A percentile compares a stretch with the other conserved stretches of the same genome.
Conservation (phyloP, 2,888 invertebrate genomes). For the Volucella inanis region DNA sequence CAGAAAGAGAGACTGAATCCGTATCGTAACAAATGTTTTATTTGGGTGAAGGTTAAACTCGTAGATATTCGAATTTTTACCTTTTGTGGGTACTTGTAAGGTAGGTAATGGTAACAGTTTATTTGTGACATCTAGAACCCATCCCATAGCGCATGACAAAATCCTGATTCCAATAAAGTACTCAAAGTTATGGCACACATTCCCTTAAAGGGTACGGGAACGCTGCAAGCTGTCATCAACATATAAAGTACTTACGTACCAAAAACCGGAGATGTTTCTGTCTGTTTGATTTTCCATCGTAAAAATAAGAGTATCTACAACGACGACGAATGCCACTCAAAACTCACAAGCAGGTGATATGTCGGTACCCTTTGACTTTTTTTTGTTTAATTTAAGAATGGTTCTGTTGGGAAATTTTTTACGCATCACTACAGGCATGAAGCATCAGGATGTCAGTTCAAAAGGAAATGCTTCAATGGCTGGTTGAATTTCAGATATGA, state of each 20-base stretch:
- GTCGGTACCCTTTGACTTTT: conserved; percentile 43
- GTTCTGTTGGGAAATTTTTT: conserved; percentile 35
- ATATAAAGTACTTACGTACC: conserved; percentile 48
- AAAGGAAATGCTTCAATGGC: conserved; percentile 36
- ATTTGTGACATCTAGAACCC: not conserved
- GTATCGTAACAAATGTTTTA: conserved; percentile 33
- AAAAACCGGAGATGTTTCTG: conserved; percentile 21
- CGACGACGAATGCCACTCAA: conserved; percentile 37
- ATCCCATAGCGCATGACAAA: conserved; percentile 16
- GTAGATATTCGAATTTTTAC: not conserved
- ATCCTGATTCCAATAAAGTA: conserved; percentile 55
- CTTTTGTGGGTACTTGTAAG: no score
- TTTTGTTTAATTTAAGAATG: conserved; percentile 7
- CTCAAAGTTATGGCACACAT: conserved; percentile 36
- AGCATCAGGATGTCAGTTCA: conserved; percentile 42
- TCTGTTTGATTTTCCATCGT: conserved; percentile 53
- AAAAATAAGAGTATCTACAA: conserved; percentile 17
- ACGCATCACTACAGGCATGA: conserved; percentile 55
- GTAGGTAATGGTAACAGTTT: not conserved
- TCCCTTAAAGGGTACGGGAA: not conserved
- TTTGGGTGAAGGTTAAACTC: not conserved
- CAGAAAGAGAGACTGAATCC: conserved; percentile 31
- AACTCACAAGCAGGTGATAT: conserved; percentile 43
- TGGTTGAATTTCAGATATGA: conserved; percentile 47
- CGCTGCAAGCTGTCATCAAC: conserved; percentile 54